Base-by-base conservation (phyloP, 2,797 vertebrate genomes). In the Anguilla megastoma region DNA sequence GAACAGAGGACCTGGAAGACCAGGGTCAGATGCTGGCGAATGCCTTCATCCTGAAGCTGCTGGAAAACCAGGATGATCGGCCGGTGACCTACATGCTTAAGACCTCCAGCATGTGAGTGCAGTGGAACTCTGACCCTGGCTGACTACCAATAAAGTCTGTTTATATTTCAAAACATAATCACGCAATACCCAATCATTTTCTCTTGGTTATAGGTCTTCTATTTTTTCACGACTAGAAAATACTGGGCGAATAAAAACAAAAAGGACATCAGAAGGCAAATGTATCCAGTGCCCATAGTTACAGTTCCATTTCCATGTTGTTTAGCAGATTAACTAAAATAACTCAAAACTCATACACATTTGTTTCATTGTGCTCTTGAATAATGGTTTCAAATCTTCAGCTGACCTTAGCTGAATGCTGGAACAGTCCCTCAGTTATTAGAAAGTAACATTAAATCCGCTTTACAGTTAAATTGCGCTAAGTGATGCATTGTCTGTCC, bases 1-100 rank as follows among this genome's bases (percentile, higher is more conserved):
- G 98, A 0, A 98, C 98, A 2, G 98, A 99, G 90, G 98, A 99
- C 80, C 93, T 98, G 86, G 98, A 98, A 88, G 98, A 99, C 92
- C 98, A 99, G 92, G 98, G 98, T 1, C 97, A 98, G 93, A 95
- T 96, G 0, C 93, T 99, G 91, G 98, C 98, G 71, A 97, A 96
- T 0, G 97, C 97, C 85, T 99, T 99, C 91, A 97, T 97, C 91
- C 93, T 98, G 63, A 96, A 95, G 76, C 96, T 99, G n/a, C 94
- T 99, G 87, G 98, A 99, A 93, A 99, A 99, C 0, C 95, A 98
- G 0, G 97, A 98, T 27, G 98, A 98, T 1, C 94, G 97, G 66
- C 94, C 92, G 79, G 96, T 97, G 91, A 97, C 92, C 91, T 99
- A 98, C 93, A 98, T 98, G 97, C 95, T 99, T 86, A 99, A 99